Base-by-base conservation (phyloP, 2,113 vertebrate species). In the Silurus asotus region DNA sequence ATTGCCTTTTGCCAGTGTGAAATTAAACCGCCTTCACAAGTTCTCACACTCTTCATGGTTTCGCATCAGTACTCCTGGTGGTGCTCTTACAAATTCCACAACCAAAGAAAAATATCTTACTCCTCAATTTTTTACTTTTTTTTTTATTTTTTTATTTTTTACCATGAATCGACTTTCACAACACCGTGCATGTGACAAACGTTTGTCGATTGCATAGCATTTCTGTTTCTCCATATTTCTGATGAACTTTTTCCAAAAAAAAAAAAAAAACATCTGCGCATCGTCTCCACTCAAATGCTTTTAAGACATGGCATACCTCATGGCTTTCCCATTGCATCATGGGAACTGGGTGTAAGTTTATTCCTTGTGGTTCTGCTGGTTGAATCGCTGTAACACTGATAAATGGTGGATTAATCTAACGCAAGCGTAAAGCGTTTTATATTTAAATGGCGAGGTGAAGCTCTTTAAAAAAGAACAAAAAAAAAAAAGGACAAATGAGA, bases 361-460 rank as follows among this genome's bases (percentile, higher is more conserved):
- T 70, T 51, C 55, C 37, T 56, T 6, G 37, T 62, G 56, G 77
- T 55, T 37, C 37, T 37, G 37, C 37, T 37, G 58, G 28, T 23
- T 74, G 67, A 86, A 8, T n/a, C 51, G 55, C 55, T 74, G 61
- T 86, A 86, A 86, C 64, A 65, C 77, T 86, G 84, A 81, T 86
- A 86, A 86, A 86, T 81, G 78, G 78, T 4, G 69, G 58, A 86
- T 86, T 86, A 82, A 86, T 86, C 53, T 56, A 48, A 37, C 19
- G 37, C 25, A n/a, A 85, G 48, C 19, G 76, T 74, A 81, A 81
- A 81, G 79, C 6, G 69, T 76, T 76, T 37, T 82, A 86, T 69
- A 55, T 82, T 75, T 82, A 76, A 81, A 70, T 51, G 48, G 8
- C 37, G 84, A 81, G 64, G 45, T 86, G 51, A 86, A 65, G 28